Base-by-base conservation (phyloP, 2,113 vertebrate genomes). In the Leuciscus idus region DNA sequence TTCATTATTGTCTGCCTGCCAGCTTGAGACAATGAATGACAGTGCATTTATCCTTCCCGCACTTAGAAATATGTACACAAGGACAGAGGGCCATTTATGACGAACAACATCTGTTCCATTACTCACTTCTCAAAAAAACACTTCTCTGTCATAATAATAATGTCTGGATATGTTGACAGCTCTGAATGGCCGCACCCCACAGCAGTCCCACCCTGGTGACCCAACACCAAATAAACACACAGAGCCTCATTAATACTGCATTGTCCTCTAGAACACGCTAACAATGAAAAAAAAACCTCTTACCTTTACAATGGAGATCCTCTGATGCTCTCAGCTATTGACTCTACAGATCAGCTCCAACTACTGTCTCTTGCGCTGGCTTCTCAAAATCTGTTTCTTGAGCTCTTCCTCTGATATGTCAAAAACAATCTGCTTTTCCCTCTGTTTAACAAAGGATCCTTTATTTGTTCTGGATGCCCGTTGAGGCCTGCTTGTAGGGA, bases 181-280 rank as follows among this genome's bases (percentile, higher is more conserved):
- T 66, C 59, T 89, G 89, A 75, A 85, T 88, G 91, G 93, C 94
- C 94, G 94, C 94, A 94, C 93, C 94, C 93, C 88, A 68, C 70
- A 86, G 88, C 87, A 90, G 68, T 88, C 89, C 90, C 88, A 85
- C 92, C 91, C 93, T 50, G 85, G 91, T 90, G 92, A 87, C 77
- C 89, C 62, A 84, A 84, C 90, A 87, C 84, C 33, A 52, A 85
- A 88, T 88, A 91, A 91, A 90, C 87, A 88, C 39, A 89, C 73
- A 33, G 85, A 1, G 88, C 2, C 87, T 91, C 88, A 81, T 91
- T 91, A 87, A 93, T 89, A 87, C 81, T 85, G 87, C 90, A 89
- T 85, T 21, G 62, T 23, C 66, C 72, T 7, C 4, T 23, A n/a
- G 21, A 84, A 83, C 28, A 90, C 21, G 23, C 21, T 6, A 39